A percentile compares a stretch with the other conserved stretches of the same genome.
These are phyloP conservation scores for Chelonus formosanus DNA, from an alignment of 2,888 invertebrate genomes.

Conservation along the genomic window DNA sequence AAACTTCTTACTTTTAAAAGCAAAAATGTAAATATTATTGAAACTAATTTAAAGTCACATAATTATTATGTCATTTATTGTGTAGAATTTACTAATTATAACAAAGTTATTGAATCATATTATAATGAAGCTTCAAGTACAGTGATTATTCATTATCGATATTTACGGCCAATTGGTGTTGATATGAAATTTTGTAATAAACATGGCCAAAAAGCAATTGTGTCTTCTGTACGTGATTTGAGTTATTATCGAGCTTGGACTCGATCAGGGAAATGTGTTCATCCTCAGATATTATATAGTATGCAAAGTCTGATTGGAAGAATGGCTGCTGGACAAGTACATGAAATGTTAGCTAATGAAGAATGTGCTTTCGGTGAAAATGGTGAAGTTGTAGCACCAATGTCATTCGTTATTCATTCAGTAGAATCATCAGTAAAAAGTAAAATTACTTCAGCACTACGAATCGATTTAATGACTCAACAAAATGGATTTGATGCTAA, in stretches of 20 bases:
- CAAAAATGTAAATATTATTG: constrained; percentile 6
- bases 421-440: constrained; percentile 8
- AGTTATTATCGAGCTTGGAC: constrained; percentile 10
- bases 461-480: constrained; percentile 9
- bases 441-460: constrained; percentile 10
- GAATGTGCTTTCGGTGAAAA: constrained; percentile 3
- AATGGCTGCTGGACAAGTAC: constrained; percentile 8
- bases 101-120: constrained; percentile 2
- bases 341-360: constrained; percentile 6
- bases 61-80: constrained; percentile 6
- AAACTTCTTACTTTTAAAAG: background rate
- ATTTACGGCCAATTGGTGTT: background rate
- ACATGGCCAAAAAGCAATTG: constrained; percentile 11
- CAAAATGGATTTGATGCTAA: constrained; percentile 14
- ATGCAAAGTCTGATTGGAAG: constrained; percentile 5
- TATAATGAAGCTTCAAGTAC: constrained; percentile 4
- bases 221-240: background rate
- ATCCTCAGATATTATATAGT: constrained; percentile 6
- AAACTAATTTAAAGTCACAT: constrained; percentile 11
- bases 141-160: constrained; percentile 6
- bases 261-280: constrained; percentile 1
- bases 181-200: constrained; percentile 13
- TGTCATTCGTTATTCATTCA: constrained; percentile 11
- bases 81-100: background rate
- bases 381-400: constrained; percentile 9